Percentiles rank a stretch among this genome's conserved stretches.
These are phyloP conservation scores for Eudemis profundana DNA, from an alignment of 2,888 invertebrate species.

Conservation along the genomic window DNA sequence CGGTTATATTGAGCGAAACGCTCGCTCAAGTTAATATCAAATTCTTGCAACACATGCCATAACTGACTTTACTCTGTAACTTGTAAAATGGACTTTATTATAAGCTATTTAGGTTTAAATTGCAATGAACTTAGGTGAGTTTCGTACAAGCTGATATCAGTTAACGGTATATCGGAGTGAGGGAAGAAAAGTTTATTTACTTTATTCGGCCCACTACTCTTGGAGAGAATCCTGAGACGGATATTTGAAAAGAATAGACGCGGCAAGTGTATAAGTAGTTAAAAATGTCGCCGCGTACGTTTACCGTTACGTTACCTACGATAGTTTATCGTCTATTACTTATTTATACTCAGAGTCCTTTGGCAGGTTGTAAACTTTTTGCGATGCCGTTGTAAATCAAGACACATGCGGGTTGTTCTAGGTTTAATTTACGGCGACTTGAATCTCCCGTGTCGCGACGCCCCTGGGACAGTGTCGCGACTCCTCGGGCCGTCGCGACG, in stretches of 20 bases:
- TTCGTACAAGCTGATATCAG: background rate
- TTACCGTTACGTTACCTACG: too few species aligned
- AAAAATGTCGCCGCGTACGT: too few species aligned
- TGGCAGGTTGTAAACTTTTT: too few species aligned
- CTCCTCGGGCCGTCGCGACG: too few species aligned
- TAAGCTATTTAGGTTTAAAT: background rate
- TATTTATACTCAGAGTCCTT: too few species aligned
- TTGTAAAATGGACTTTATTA: slow-evolving; percentile 1
- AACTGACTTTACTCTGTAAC: background rate
- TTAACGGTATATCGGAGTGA: background rate
- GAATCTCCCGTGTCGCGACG: too few species aligned
- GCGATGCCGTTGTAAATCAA: too few species aligned
- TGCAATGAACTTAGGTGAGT: background rate
- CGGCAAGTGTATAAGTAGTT: background rate
- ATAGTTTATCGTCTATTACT: too few species aligned
- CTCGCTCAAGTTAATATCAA: slow-evolving; percentile 3
- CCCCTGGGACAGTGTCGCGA: too few species aligned
- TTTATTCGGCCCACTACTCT: slow-evolving; percentile 16
- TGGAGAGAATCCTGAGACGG: background rate
- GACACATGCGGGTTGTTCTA: too few species aligned
- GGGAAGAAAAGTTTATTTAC: slow-evolving; percentile 34
- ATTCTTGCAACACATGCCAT: background rate
- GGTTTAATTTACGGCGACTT: too few species aligned
- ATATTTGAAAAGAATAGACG: background rate
- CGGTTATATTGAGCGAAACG: slow-evolving; percentile 5